Evolutionary conservation across 2,113 vertebrate species (phyloP).

Genomic region (Cnemophilus loriae): DNA sequence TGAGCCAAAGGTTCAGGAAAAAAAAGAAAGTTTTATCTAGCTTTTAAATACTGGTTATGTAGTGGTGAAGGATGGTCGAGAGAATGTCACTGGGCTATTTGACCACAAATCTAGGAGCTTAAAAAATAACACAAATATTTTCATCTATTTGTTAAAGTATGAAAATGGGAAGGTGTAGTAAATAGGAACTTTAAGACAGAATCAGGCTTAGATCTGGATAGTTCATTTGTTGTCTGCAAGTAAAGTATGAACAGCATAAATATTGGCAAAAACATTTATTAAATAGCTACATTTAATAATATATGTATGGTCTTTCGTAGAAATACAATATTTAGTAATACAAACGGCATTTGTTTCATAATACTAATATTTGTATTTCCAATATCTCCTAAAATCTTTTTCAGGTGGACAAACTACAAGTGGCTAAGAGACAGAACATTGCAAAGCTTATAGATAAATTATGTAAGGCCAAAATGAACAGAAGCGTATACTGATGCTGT

Average conservation of each 20-base stretch:
- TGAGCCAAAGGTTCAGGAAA: not conserved
- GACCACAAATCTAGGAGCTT: not conserved
- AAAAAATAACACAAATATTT: not conserved
- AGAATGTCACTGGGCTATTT: not conserved
- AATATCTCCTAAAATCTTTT: not conserved
- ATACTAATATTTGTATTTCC: not conserved
- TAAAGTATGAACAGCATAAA: not conserved
- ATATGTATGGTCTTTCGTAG: not conserved
- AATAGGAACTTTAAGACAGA: not conserved
- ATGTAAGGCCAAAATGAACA: not conserved
- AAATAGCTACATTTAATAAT: not conserved
- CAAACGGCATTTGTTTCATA: not conserved
- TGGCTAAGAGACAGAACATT: not conserved
- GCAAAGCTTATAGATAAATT: not conserved
- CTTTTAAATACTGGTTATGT: not conserved
- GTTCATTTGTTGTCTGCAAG: not conserved
- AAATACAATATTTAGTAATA: not conserved
- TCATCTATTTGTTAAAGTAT: not conserved
- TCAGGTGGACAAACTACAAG: accelerated
- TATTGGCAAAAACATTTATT: not conserved
- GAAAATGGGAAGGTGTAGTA: not conserved
- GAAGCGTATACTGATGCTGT: accelerated
- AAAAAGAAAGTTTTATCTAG: not conserved
- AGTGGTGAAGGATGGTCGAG: not conserved
- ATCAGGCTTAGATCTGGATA: not conserved